Percentiles rank a stretch among this genome's conserved stretches.
phyloP scores from a whole-genome alignment of 1,140 invertebrate species.

The Marisa cornuarietis region DNA sequence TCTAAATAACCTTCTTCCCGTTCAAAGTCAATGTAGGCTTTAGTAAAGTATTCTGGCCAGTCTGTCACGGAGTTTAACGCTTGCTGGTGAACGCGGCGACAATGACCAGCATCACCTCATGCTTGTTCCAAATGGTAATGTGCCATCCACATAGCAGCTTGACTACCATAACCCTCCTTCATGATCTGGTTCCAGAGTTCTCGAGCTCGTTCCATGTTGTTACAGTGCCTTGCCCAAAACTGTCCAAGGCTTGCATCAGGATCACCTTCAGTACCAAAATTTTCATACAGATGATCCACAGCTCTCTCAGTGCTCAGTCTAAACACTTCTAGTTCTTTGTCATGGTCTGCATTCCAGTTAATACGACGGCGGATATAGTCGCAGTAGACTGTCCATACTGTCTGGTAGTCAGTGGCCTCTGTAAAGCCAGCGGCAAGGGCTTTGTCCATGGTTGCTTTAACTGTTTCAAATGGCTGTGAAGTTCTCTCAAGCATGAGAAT shows the following conservation, averaged over 20 bases:
- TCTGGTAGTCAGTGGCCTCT: conserved; percentile 73
- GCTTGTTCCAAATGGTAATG: conserved; percentile 74
- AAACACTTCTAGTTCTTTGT: conserved; percentile 66
- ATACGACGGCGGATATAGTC: conserved; percentile 73
- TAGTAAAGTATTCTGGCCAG: conserved; percentile 79
- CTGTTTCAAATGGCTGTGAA: conserved; percentile 63
- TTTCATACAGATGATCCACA: conserved; percentile 70
- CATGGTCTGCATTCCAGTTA: conserved; percentile 67
- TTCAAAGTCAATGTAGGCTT: conserved; percentile 81
- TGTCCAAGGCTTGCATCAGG: conserved; percentile 75
- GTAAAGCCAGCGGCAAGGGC: conserved; percentile 75
- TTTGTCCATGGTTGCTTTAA: conserved; percentile 73
- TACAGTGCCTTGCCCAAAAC: conserved; percentile 72
- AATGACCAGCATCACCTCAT: conserved; percentile 75
- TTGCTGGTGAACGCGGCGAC: conserved; percentile 73
- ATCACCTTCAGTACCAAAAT: conserved; percentile 73
- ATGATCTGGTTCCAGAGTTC: conserved; percentile 81
- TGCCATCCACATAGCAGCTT: conserved; percentile 76
- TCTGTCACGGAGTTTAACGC: conserved; percentile 75
- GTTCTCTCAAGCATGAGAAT: conserved; percentile 71
- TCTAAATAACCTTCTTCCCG: conserved; percentile 77
- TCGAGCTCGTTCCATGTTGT: conserved; percentile 75
- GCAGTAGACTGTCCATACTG: conserved; percentile 79
- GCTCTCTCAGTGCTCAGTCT: conserved; percentile 73
- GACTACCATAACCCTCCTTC: conserved; percentile 70